phyloP scores from a whole-genome alignment of 2,888 invertebrate genomes.

The Aphidoletes aphidimyza region DNA sequence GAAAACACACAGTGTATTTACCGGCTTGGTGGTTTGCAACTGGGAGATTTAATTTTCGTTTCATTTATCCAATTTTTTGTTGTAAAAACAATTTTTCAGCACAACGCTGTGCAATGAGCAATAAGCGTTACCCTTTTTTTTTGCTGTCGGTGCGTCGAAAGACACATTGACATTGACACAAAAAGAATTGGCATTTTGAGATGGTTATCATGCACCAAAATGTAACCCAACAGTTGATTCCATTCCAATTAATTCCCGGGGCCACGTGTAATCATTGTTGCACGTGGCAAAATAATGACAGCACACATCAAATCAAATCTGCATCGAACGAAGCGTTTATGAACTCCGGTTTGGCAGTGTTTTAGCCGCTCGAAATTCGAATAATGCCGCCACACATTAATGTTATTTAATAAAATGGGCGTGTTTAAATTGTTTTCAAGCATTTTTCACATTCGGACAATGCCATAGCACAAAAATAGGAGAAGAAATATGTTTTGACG shows the following conservation, averaged over 20 bases:
- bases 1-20: no score
- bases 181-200: not conserved
- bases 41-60: conserved; percentile 41
- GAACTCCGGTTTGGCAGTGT: not conserved
- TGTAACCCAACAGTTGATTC: not conserved
- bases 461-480: not conserved
- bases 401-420: conserved; percentile 37
- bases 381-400: conserved; percentile 16
- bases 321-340: conserved; percentile 9
- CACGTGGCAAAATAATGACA: conserved; percentile 54
- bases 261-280: conserved; percentile 41
- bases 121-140: conserved; percentile 33
- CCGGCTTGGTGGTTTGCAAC: not conserved
- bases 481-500: not conserved
- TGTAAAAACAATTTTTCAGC: conserved; percentile 20
- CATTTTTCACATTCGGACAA: conserved; percentile 4
- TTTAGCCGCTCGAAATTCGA: not conserved
- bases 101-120: not conserved
- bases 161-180: not conserved
- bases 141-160: not conserved
- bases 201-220: not conserved
- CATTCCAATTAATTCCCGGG: conserved; percentile 51
- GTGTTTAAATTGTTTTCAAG: not conserved
- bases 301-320: conserved; percentile 51
- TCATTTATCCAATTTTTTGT: conserved; percentile 43